Evolutionary conservation across 1,140 invertebrate genomes (phyloP).

Genomic region (Lucilia cuprina): DNA sequence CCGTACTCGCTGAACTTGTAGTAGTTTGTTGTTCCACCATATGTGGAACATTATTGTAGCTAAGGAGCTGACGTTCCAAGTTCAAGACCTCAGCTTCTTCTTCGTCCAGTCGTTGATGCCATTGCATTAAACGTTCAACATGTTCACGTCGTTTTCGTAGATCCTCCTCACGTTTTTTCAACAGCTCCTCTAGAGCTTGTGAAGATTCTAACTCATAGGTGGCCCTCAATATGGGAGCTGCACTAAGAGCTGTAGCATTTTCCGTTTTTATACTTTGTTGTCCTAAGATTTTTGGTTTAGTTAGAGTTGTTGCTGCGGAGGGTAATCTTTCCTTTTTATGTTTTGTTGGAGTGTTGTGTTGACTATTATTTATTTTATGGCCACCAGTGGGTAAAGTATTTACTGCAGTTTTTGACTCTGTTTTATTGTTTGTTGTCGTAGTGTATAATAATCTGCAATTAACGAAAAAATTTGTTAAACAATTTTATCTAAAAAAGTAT

Average conservation of each 20-base stretch:
- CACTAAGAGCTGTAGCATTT: not conserved
- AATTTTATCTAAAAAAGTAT: not conserved
- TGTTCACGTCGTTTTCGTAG: constrained; percentile 40
- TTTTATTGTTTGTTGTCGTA: not conserved
- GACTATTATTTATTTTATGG: not conserved
- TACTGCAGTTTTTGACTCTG: not conserved
- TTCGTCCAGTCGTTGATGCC: constrained; percentile 44
- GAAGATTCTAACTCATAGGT: constrained; percentile 39
- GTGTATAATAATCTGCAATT: constrained; percentile 13
- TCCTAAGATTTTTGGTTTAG: not conserved
- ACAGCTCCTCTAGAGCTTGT: constrained; percentile 38
- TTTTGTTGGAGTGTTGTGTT: not conserved
- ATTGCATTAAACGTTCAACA: constrained; percentile 44
- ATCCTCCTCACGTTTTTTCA: constrained; percentile 43
- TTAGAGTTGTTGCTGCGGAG: not conserved
- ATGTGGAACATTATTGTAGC: constrained; percentile 35
- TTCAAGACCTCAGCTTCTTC: constrained; percentile 44
- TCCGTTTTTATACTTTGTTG: not conserved
- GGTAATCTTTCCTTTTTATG: not conserved
- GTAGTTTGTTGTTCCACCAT: constrained; percentile 17
- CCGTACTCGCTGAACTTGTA: constrained; percentile 11
- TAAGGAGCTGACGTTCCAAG: constrained; percentile 41
- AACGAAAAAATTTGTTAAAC: not conserved
- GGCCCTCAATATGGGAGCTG: constrained; percentile 30
- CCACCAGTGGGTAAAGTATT: not conserved